Evolutionary conservation across 2,113 vertebrate species (phyloP).

Genomic region (human): DNA sequence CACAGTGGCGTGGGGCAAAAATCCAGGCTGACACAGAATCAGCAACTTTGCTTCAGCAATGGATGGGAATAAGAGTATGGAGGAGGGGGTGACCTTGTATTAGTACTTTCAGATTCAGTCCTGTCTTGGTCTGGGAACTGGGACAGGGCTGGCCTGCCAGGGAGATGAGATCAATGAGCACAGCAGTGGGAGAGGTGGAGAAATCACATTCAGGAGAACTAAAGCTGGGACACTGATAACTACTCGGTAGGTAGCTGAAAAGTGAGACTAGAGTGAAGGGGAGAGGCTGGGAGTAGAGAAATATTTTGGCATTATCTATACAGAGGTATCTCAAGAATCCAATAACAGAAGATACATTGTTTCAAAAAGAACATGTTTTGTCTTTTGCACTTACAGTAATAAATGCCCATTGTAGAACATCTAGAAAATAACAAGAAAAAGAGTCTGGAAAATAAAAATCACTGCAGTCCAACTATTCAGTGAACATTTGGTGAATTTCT

Average conservation of each 20-base stretch:
- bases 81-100: background rate
- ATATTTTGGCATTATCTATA: slow-evolving; percentile 2
- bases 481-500: slow-evolving; percentile 11
- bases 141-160: slow-evolving; percentile 29
- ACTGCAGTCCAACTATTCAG: background rate
- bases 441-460: slow-evolving; percentile 3
- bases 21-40: background rate
- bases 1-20: background rate
- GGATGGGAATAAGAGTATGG: background rate
- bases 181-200: background rate
- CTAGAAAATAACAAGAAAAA: slow-evolving; percentile 42
- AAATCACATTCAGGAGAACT: background rate
- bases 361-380: slow-evolving; percentile 25
- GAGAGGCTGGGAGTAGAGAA: background rate
- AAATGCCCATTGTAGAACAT: background rate
- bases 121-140: slow-evolving; percentile 39
- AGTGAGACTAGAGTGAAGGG: background rate
- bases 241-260: background rate
- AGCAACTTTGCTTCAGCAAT: background rate
- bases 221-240: background rate
- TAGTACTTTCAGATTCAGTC: background rate
- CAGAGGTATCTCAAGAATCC: background rate
- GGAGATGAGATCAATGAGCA: slow-evolving; percentile 9
- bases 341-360: slow-evolving; percentile 30
- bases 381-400: background rate